phyloP scores from a whole-genome alignment of 2,888 invertebrate genomes.

The Nudaria mundana region DNA sequence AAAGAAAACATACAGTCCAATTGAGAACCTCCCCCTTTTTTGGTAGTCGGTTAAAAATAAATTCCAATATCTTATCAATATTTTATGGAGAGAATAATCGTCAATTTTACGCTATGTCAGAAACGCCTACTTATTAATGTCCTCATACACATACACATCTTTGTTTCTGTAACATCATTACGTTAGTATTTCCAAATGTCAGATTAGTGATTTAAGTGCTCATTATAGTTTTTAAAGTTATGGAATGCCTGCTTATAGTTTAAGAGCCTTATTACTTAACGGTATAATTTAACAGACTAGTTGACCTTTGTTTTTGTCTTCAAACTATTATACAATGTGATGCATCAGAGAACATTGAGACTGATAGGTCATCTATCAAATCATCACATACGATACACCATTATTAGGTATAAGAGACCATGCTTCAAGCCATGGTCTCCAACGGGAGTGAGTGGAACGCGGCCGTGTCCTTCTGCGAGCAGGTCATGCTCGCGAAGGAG shows the following conservation, averaged over 20 bases:
- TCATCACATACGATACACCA: no score
- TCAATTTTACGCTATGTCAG: slow-evolving; percentile 20
- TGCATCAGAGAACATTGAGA: slow-evolving; percentile 16
- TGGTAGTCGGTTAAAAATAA: no score
- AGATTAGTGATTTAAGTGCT: slow-evolving; percentile 26
- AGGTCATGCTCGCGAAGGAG: no score
- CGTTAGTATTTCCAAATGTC: slow-evolving; percentile 29
- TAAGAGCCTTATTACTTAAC: slow-evolving; percentile 5
- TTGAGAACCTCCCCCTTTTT: no score
- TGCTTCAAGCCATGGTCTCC: no score
- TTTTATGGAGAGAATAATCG: no score
- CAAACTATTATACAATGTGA: slow-evolving; percentile 1
- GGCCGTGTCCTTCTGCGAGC: no score
- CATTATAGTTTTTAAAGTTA: slow-evolving; percentile 13
- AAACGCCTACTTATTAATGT: slow-evolving; percentile 17
- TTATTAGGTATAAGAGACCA: no score
- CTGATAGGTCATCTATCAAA: slow-evolving; percentile 26
- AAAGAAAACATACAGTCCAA: no score
- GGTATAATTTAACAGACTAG: slow-evolving; percentile 16
- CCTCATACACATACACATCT: slow-evolving; percentile 25
- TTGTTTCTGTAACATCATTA: slow-evolving; percentile 30
- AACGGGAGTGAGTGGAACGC: no score
- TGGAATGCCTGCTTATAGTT: slow-evolving; percentile 11
- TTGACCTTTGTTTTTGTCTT: slow-evolving; percentile 17
- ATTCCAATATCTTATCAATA: no score